These are phyloP conservation scores for Drosophila pachea DNA, from an alignment of 1,140 invertebrate genomes.

Conservation along the genomic window DNA sequence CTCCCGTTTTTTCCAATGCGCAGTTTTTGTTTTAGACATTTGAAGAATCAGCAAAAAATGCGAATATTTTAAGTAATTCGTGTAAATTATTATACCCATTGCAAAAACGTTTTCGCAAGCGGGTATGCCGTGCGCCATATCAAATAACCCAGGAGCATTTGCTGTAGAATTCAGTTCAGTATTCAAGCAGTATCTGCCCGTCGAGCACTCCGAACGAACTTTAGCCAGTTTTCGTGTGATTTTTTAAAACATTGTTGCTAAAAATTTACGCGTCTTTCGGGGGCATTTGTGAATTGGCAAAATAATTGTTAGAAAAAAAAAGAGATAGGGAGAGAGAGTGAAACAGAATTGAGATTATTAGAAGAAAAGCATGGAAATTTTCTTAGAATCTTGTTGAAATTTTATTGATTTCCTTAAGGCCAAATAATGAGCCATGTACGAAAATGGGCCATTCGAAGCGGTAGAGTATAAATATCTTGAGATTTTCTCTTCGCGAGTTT, in stretches of 20 bases:
- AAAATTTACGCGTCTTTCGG: slow-evolving; percentile 28
- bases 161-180: not conserved
- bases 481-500: not conserved
- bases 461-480: not conserved
- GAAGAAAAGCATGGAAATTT: not conserved
- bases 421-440: not conserved
- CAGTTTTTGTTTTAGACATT: slow-evolving; percentile 23
- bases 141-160: no score
- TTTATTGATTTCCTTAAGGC: slow-evolving; percentile 9
- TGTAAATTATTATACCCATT: slow-evolving; percentile 12
- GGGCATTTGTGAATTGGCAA: slow-evolving; percentile 1
- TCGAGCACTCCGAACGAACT: not conserved
- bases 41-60: slow-evolving; percentile 8
- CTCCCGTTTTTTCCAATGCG: slow-evolving; percentile 1
- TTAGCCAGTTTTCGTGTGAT: not conserved
- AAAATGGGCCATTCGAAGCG: not conserved
- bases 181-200: not conserved
- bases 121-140: not conserved
- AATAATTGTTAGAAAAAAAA: no score
- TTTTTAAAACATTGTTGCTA: slow-evolving; percentile 15
- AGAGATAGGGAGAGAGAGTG: no score
- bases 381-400: slow-evolving; percentile 4
- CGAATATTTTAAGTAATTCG: slow-evolving; percentile 11
- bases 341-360: not conserved
- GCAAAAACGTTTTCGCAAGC: not conserved